Evolutionary conservation across 2,888 invertebrate species (phyloP).

Genomic region (Aproaerema taeniolella): DNA sequence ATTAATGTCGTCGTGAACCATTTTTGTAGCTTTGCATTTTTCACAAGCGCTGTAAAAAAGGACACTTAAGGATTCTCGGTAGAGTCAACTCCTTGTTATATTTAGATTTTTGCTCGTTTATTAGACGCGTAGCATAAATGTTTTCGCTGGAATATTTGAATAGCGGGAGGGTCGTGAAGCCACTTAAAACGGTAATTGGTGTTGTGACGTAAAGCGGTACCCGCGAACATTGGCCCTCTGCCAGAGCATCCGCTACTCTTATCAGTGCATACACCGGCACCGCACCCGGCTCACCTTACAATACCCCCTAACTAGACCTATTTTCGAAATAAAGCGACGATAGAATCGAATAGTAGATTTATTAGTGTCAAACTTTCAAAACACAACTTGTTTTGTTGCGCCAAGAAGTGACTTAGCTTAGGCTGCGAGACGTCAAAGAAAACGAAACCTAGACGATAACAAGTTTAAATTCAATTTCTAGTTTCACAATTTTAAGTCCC

Average conservation of each 20-base stretch:
- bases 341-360: too few species aligned
- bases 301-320: conserved; percentile 4
- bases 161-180: not conserved
- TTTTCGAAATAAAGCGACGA: not conserved
- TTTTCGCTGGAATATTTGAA: not conserved
- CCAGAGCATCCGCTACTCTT: conserved; percentile 32
- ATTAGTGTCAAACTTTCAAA: too few species aligned
- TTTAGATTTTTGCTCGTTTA: not conserved
- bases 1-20: conserved; percentile 1
- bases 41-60: not conserved
- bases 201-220: conserved; percentile 23
- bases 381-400: too few species aligned
- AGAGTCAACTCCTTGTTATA: too few species aligned
- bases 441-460: too few species aligned
- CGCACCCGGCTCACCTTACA: conserved; percentile 20
- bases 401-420: too few species aligned
- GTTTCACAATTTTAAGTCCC: too few species aligned
- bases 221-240: conserved; percentile 29
- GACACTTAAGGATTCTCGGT: too few species aligned
- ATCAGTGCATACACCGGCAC: conserved; percentile 22
- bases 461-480: too few species aligned
- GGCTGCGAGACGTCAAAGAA: too few species aligned
- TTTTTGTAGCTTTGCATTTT: not conserved
- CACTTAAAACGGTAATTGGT: conserved; percentile 25
- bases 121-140: not conserved